Percentiles rank a stretch among this genome's conserved stretches.
Evolutionary conservation across 2,888 invertebrate genomes (phyloP).

Genomic region (Ecliptopera silaceata): DNA sequence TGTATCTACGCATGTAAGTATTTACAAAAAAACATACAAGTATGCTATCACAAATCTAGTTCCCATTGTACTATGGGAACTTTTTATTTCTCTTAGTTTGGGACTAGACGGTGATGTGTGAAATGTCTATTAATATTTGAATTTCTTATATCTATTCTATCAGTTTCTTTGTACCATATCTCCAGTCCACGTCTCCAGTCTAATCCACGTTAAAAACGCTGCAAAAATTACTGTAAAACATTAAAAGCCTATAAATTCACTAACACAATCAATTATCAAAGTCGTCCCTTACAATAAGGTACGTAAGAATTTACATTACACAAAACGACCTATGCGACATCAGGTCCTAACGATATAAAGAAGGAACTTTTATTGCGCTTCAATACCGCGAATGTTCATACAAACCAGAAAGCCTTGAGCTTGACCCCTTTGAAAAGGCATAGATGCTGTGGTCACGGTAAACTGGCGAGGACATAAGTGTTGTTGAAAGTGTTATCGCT

Average conservation of each 20-base stretch:
- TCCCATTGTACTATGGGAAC: too few species aligned
- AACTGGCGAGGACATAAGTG: slow-evolving; percentile 63
- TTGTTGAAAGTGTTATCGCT: slow-evolving; percentile 77
- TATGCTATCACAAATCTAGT: too few species aligned
- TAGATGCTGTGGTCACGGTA: slow-evolving; percentile 43
- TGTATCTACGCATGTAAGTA: too few species aligned
- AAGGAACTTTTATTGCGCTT: slow-evolving; percentile 54
- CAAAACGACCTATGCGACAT: slow-evolving; percentile 60
- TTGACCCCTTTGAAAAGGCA: neutral
- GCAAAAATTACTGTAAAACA: slow-evolving; percentile 43
- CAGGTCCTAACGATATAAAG: slow-evolving; percentile 72
- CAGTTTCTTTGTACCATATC: too few species aligned
- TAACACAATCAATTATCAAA: slow-evolving; percentile 64
- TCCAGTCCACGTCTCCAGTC: too few species aligned
- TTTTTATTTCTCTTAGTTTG: too few species aligned
- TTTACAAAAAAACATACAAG: too few species aligned
- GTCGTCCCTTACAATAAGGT: slow-evolving; percentile 68
- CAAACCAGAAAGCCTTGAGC: slow-evolving; percentile 27
- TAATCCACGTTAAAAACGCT: slow-evolving; percentile 30
- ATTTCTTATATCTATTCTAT: too few species aligned
- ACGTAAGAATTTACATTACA: slow-evolving; percentile 69
- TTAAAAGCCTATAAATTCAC: slow-evolving; percentile 29
- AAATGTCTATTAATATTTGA: too few species aligned
- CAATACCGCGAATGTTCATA: slow-evolving; percentile 59
- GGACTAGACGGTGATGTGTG: too few species aligned